Conservation (phyloP, 2,888 invertebrate genomes). For the Drosophila algonquin region DNA sequence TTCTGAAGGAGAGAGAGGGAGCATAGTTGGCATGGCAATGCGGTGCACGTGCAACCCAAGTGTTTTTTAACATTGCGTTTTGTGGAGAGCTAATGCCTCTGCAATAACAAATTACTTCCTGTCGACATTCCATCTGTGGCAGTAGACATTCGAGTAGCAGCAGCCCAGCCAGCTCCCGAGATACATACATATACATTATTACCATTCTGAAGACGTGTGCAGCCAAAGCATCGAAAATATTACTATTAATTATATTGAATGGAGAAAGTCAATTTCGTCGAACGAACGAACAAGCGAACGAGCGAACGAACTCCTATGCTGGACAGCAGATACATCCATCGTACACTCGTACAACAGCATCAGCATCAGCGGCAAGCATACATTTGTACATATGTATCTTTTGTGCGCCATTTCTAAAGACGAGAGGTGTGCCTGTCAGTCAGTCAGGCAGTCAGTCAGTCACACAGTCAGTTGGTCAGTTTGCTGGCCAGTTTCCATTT, state of each 20-base stretch:
- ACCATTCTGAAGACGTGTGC: constrained; percentile 68
- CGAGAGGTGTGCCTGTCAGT: constrained; percentile 45
- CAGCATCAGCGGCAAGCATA: constrained; percentile 43
- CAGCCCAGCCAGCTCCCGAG: background rate
- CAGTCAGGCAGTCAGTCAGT: constrained; percentile 47
- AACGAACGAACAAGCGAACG: constrained; percentile 53
- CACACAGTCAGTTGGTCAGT: constrained; percentile 42
- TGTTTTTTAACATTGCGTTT: constrained; percentile 17
- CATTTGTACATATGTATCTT: constrained; percentile 56
- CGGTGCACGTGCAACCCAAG: constrained; percentile 50
- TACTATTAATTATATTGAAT: constrained; percentile 80
- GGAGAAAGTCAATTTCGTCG: constrained; percentile 80
- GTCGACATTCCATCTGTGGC: constrained; percentile 51
- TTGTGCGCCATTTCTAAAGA: constrained; percentile 76
- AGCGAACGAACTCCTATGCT: constrained; percentile 32
- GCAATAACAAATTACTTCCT: constrained; percentile 78
- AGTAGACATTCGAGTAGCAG: background rate
- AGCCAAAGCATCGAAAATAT: constrained; percentile 61
- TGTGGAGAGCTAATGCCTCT: constrained; percentile 30
- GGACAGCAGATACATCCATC: constrained; percentile 32
- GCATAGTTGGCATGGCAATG: constrained; percentile 25
- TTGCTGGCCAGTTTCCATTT: constrained; percentile 71
- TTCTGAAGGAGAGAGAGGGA: constrained; percentile 30
- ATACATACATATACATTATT: constrained; percentile 26
- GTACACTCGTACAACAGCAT: constrained; percentile 5